Evolutionary conservation across 2,113 vertebrate genomes (phyloP).

Genomic region (Steatornis caripensis): DNA sequence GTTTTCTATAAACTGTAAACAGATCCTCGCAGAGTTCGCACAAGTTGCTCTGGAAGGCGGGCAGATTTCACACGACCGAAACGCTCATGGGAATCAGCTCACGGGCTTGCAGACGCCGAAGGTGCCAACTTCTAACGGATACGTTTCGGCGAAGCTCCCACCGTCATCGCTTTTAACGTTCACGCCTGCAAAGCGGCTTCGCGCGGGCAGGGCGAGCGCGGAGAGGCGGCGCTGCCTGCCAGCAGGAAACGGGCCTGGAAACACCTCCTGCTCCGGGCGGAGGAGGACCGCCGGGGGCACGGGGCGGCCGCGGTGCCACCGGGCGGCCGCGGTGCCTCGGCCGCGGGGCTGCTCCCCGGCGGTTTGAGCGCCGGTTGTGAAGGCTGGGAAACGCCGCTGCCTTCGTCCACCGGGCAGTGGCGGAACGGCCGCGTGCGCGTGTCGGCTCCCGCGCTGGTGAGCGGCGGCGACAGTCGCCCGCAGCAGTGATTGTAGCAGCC

Average conservation of each 20-base stretch:
- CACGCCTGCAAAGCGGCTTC: constrained; percentile 27
- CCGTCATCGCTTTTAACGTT: constrained; percentile 10
- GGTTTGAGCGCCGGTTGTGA: neutral
- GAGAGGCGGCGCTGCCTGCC: neutral
- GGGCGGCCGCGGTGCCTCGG: neutral
- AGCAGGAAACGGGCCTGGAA: neutral
- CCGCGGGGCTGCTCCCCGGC: neutral
- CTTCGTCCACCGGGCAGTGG: neutral
- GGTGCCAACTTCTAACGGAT: constrained; percentile 32
- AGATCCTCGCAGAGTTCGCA: neutral
- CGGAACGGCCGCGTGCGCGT: neutral
- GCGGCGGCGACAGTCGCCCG: rapidly evolving
- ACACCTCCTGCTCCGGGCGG: neutral
- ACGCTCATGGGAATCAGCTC: neutral
- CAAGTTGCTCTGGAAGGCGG: neutral
- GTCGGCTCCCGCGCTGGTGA: neutral
- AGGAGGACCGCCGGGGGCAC: neutral
- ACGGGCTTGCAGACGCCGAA: neutral
- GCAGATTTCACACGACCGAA: neutral
- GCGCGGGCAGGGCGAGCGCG: neutral
- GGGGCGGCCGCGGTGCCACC: neutral
- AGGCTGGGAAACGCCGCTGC: neutral
- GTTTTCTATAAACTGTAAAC: neutral
- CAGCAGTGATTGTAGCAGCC: rapidly evolving
- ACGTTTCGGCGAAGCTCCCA: constrained; percentile 19